Evolutionary conservation across 2,797 vertebrate genomes (phyloP).

Genomic region (Emydoidea blandingii): DNA sequence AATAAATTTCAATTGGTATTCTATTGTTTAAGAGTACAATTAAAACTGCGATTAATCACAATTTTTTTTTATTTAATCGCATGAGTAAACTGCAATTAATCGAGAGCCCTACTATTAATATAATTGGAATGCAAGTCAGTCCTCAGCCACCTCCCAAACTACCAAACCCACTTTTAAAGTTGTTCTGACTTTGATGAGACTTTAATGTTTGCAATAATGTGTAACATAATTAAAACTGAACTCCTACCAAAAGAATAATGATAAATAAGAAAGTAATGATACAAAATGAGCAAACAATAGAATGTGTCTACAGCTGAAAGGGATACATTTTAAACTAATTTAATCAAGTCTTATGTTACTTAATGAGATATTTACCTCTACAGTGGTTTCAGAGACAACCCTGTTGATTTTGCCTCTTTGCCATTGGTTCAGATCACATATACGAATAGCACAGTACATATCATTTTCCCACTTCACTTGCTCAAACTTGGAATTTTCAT

Average conservation of each 20-base stretch:
- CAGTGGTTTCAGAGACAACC: slow-evolving; percentile 77
- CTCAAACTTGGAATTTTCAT: slow-evolving; percentile 76
- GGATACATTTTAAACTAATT: neutral
- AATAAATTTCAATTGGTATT: no score
- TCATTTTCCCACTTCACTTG: slow-evolving; percentile 82
- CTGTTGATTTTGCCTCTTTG: slow-evolving; percentile 86
- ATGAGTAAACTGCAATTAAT: no score
- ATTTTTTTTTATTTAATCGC: no score
- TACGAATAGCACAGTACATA: slow-evolving; percentile 87
- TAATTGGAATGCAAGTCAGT: neutral
- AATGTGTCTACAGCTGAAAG: neutral
- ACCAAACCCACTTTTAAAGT: neutral
- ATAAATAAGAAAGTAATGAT: neutral
- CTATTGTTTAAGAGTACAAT: no score
- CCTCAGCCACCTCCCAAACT: neutral
- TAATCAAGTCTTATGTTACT: neutral
- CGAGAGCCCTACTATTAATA: neutral
- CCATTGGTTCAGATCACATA: slow-evolving; percentile 85
- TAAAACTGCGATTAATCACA: no score
- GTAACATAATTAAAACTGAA: accelerated
- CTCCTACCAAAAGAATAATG: neutral
- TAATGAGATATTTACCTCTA: slow-evolving; percentile 84
- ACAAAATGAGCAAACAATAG: neutral
- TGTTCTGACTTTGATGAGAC: neutral
- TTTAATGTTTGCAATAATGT: neutral